Percentiles rank a stretch among this genome's conserved stretches.
Conservation (phyloP, 2,113 vertebrate species). For the Prunella fulvescens region DNA sequence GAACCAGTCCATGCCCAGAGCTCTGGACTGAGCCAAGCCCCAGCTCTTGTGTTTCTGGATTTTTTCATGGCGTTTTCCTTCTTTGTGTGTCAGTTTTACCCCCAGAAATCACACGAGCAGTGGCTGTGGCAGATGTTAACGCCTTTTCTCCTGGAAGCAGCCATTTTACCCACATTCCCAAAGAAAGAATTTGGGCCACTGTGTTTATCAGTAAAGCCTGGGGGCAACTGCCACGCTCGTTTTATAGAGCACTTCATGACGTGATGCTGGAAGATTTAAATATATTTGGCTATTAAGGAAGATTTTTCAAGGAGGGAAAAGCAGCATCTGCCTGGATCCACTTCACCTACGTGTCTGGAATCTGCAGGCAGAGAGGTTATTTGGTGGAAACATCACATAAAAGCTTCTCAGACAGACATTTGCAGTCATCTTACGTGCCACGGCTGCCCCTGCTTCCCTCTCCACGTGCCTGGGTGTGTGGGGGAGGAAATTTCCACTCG, state of each 20-base stretch:
- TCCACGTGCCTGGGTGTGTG: background rate
- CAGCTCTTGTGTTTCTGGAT: background rate
- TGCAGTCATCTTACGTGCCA: background rate
- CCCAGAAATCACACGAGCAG: background rate
- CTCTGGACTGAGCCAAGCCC: background rate
- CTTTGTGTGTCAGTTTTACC: background rate
- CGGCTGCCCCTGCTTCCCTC: background rate
- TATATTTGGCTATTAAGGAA: background rate
- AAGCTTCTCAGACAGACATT: background rate
- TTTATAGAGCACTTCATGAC: background rate
- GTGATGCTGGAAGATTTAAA: background rate
- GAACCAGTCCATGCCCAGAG: background rate
- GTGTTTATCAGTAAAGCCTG: background rate
- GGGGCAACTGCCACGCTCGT: background rate
- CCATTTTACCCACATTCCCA: background rate
- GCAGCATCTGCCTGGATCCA: background rate
- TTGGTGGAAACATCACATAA: background rate
- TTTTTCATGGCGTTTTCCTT: background rate
- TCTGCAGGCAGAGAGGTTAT: background rate
- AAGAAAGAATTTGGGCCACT: background rate
- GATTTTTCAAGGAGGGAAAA: background rate
- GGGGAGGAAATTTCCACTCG: constrained; percentile 36
- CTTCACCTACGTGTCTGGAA: background rate
- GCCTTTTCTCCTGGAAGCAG: background rate
- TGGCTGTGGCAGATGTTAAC: background rate